Evolutionary conservation across 92 coral and sea anemone species (phyloP).

Genomic region (Heteractis magnifica): DNA sequence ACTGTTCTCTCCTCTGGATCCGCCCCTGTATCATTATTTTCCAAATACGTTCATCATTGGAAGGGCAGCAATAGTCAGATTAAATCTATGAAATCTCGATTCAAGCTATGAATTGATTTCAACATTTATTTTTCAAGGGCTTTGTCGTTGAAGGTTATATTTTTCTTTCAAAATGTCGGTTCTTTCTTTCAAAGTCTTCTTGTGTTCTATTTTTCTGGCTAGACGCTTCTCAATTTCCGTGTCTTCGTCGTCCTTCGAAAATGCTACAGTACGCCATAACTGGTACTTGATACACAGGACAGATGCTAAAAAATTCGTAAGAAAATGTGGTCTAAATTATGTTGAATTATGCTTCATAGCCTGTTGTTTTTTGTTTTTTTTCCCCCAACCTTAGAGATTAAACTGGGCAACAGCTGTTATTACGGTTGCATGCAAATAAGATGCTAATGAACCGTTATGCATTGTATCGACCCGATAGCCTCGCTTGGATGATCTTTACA

Average conservation of each 20-base stretch:
- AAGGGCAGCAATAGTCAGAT: background rate
- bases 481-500: no score
- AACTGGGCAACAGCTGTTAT: no score
- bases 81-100: background rate
- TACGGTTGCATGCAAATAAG: no score
- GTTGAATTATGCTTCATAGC: background rate
- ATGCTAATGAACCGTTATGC: no score
- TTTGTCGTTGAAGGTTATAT: background rate
- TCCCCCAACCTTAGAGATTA: no score
- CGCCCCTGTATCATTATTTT: no score
- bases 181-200: slow-evolving; percentile 31
- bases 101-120: background rate
- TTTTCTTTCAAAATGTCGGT: slow-evolving; percentile 32
- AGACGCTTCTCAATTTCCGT: slow-evolving; percentile 44
- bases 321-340: background rate
- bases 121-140: background rate
- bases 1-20: no score
- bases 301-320: background rate
- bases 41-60: no score
- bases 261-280: slow-evolving; percentile 14
- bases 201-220: slow-evolving; percentile 46
- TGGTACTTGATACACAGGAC: slow-evolving; percentile 32
- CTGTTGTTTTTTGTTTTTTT: no score
- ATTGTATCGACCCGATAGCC: no score
- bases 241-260: slow-evolving; percentile 14